Percentiles rank a stretch among this genome's conserved stretches.
These are phyloP conservation scores for Ameiurus melas DNA, from an alignment of 2,113 vertebrate genomes.

Conservation along the genomic window DNA sequence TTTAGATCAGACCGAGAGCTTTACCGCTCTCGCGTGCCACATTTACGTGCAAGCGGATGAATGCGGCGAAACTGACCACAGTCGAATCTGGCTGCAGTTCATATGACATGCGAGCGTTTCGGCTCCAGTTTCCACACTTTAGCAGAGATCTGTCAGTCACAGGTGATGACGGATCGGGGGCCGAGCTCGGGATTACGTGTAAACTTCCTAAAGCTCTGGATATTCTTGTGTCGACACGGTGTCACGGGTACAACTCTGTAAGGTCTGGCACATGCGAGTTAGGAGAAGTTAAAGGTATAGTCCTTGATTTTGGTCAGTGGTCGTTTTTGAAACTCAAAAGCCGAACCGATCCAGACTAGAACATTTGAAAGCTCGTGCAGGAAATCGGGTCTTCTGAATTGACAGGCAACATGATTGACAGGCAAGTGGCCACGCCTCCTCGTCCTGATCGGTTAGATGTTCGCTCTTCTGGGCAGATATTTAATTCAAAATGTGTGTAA, in stretches of 20 bases:
- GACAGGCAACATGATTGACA: not conserved
- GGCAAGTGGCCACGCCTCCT: not conserved
- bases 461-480: not conserved
- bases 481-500: not conserved
- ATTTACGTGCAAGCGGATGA: constrained; percentile 2
- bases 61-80: constrained; percentile 20
- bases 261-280: not conserved
- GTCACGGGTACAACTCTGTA: not conserved
- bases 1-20: not conserved
- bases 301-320: not conserved
- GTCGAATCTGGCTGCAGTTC: constrained; percentile 15
- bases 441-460: not conserved
- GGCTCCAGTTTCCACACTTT: constrained; percentile 7
- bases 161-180: not conserved
- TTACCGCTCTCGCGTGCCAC: constrained; percentile 24
- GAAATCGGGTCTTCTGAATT: not conserved
- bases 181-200: constrained; percentile 10
- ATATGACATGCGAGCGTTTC: not conserved
- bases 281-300: not conserved
- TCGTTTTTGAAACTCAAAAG: not conserved
- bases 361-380: not conserved
- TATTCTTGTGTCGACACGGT: constrained; percentile 22
- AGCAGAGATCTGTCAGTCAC: constrained; percentile 8
- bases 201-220: constrained; percentile 12
- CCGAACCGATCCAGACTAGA: not conserved